Percentiles rank a stretch among this genome's conserved stretches.
phyloP scores from a whole-genome alignment of 2,888 invertebrate species.

The Xanthorhoe designata region DNA sequence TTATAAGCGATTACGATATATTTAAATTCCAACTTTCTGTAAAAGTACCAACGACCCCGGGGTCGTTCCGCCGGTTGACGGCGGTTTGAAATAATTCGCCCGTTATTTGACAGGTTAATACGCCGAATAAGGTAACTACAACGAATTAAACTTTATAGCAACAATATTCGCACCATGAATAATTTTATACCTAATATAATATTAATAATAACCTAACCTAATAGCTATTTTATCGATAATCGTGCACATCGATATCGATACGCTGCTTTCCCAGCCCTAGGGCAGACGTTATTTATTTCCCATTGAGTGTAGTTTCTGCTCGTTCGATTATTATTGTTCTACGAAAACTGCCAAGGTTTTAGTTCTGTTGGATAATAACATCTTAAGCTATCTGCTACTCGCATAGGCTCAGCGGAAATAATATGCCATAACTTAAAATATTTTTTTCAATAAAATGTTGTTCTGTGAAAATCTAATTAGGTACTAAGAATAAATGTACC shows the following conservation, averaged over 20 bases:
- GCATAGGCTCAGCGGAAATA: constrained; percentile 1
- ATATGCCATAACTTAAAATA: no score
- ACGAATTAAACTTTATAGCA: background rate
- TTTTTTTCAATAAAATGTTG: no score
- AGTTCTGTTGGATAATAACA: constrained; percentile 24
- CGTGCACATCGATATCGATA: constrained; percentile 23
- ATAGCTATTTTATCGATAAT: constrained; percentile 38
- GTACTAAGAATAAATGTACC: no score
- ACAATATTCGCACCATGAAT: background rate
- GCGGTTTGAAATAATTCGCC: no score
- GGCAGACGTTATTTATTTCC: constrained; percentile 77
- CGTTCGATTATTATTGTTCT: constrained; percentile 78
- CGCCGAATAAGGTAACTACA: background rate
- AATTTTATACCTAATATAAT: background rate
- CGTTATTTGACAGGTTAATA: no score
- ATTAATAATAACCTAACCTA: no score
- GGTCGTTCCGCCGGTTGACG: no score
- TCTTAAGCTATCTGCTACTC: constrained; percentile 4
- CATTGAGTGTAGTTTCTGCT: constrained; percentile 66
- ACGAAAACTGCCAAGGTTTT: constrained; percentile 54
- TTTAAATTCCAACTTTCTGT: no score
- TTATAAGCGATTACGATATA: no score
- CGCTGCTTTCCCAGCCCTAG: constrained; percentile 51
- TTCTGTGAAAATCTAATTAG: no score
- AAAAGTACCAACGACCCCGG: no score